A percentile compares a stretch with the other conserved stretches of the same genome.
These are phyloP conservation scores for Ischnus inquisitorius DNA, from an alignment of 2,888 invertebrate species.

Conservation along the genomic window DNA sequence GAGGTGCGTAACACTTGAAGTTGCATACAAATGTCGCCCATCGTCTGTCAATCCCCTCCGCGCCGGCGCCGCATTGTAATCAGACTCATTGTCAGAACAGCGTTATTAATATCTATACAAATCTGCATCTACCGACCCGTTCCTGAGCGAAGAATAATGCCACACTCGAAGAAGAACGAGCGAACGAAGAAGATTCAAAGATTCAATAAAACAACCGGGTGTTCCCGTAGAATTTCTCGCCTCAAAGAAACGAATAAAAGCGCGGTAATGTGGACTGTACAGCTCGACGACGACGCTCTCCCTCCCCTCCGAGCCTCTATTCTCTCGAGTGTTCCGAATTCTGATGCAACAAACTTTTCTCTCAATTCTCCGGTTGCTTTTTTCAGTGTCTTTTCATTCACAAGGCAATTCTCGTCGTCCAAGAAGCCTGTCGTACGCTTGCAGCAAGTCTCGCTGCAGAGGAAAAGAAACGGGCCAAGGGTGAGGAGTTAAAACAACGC, in stretches of 20 bases:
- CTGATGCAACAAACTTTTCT: slow-evolving; percentile 50
- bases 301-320: no score
- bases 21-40: slow-evolving; percentile 26
- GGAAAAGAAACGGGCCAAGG: background rate
- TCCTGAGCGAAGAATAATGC: slow-evolving; percentile 18
- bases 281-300: background rate
- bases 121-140: slow-evolving; percentile 24
- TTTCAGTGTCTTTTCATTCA: slow-evolving; percentile 41
- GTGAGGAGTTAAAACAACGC: background rate
- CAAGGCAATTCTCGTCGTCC: slow-evolving; percentile 44
- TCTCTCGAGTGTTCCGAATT: background rate
- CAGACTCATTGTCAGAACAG: slow-evolving; percentile 41
- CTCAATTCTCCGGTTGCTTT: slow-evolving; percentile 28
- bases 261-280: slow-evolving; percentile 23
- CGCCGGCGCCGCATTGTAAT: slow-evolving; percentile 42
- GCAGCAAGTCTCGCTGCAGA: background rate
- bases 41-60: background rate
- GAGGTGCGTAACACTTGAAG: slow-evolving; percentile 17
- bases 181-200: slow-evolving; percentile 27
- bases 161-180: slow-evolving; percentile 25
- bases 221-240: slow-evolving; percentile 25
- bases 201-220: slow-evolving; percentile 18
- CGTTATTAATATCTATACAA: slow-evolving; percentile 51
- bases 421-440: slow-evolving; percentile 30
- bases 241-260: slow-evolving; percentile 44